Evolutionary conservation across 2,797 vertebrate species (phyloP).

Genomic region (Amazona ochrocephala): DNA sequence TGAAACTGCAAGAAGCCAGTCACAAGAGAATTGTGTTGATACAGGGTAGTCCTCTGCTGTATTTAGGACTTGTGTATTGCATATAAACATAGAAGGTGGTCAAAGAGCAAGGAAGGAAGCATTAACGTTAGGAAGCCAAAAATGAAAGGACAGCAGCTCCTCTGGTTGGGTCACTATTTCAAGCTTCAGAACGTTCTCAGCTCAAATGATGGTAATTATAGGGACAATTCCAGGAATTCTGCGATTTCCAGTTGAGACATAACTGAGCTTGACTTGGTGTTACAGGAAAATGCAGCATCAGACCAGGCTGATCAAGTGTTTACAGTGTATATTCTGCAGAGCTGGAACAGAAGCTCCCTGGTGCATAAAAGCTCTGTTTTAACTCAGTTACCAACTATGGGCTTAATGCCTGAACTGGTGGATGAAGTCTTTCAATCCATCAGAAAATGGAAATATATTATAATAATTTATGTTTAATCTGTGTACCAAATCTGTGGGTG

Average conservation of each 20-base stretch:
- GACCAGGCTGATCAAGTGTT: not conserved
- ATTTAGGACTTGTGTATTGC: not conserved
- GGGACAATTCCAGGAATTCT: not conserved
- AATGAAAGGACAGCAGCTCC: not conserved
- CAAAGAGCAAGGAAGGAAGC: not conserved
- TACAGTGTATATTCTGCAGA: not conserved
- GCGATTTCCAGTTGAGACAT: not conserved
- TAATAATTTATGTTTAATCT: not conserved
- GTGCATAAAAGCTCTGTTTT: not conserved
- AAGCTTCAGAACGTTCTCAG: not conserved
- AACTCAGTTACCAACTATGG: not conserved
- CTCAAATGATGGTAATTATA: not conserved
- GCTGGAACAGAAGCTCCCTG: not conserved
- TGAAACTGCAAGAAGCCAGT: not conserved
- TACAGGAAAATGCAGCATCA: not conserved
- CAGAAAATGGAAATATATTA: not conserved
- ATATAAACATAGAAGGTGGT: not conserved
- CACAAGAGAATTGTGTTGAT: not conserved
- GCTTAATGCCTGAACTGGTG: not conserved
- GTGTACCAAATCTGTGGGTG: fast-evolving
- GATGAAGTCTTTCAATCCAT: not conserved
- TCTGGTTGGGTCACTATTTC: not conserved
- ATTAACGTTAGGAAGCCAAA: not conserved
- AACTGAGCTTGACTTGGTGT: not conserved
- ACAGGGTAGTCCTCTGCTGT: not conserved